Percentiles rank a stretch among this genome's conserved stretches.
Conservation (phyloP, 30 jellyfish, hydroid and myxozoan genomes). For the Aurelia aurita complex sp. Pacific region DNA sequence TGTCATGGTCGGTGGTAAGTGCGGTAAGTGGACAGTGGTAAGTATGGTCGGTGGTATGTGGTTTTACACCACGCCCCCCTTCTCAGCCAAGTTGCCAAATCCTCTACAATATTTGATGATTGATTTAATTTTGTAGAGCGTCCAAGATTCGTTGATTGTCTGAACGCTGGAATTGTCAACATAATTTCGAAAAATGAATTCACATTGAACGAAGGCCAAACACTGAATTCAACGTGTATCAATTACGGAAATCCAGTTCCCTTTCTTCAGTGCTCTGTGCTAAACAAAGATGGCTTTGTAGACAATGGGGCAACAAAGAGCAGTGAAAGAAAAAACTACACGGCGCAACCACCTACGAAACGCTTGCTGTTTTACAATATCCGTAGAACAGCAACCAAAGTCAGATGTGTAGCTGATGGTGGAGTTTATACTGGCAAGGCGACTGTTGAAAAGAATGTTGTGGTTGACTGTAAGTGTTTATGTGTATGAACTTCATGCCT, state of each 20-base stretch:
- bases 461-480: slow-evolving; percentile 1
- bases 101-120: too few species aligned
- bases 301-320: neutral
- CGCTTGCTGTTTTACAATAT: neutral
- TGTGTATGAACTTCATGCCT: neutral
- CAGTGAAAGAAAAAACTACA: neutral
- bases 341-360: neutral
- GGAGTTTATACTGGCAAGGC: neutral
- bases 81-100: too few species aligned
- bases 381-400: neutral
- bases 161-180: neutral
- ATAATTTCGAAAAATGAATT: neutral
- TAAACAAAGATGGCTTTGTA: neutral
- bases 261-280: neutral
- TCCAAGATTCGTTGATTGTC: neutral
- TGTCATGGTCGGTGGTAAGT: too few species aligned
- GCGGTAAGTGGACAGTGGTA: too few species aligned
- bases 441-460: neutral
- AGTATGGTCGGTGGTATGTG: too few species aligned
- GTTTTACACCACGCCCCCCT: too few species aligned
- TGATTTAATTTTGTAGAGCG: too few species aligned
- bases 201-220: neutral
- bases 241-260: slow-evolving; percentile 5
- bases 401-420: slow-evolving; percentile 1
- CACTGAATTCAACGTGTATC: slow-evolving; percentile 2